Evolutionary conservation across 2,888 invertebrate species (phyloP).

Genomic region (Euspilapteryx auroguttella): DNA sequence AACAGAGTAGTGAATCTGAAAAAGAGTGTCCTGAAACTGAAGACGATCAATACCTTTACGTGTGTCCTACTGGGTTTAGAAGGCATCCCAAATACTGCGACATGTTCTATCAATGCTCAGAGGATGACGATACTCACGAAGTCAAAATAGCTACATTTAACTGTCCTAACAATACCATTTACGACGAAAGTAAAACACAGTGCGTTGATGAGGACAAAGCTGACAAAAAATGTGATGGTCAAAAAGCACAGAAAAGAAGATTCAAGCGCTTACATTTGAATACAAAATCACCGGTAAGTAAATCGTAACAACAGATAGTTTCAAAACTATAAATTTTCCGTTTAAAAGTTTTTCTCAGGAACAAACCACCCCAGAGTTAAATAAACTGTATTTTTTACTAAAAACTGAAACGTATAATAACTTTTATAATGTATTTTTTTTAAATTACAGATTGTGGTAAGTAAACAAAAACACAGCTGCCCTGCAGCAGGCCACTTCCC

Average conservation of each 20-base stretch:
- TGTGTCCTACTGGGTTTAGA: constrained; percentile 82
- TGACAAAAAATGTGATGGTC: constrained; percentile 57
- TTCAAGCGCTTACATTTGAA: constrained; percentile 53
- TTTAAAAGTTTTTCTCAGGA: too few species aligned
- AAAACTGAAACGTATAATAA: too few species aligned
- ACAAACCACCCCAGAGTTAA: too few species aligned
- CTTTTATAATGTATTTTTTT: too few species aligned
- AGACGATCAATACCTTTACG: constrained; percentile 69
- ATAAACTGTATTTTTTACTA: too few species aligned
- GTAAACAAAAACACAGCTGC: constrained; percentile 59
- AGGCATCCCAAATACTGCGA: constrained; percentile 83
- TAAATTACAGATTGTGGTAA: constrained; percentile 68
- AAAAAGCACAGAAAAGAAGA: constrained; percentile 54
- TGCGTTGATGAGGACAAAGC: constrained; percentile 68
- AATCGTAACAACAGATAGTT: not conserved
- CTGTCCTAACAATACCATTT: constrained; percentile 78
- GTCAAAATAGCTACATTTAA: constrained; percentile 73
- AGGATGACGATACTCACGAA: constrained; percentile 65
- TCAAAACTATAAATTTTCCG: too few species aligned
- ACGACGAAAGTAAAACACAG: constrained; percentile 71
- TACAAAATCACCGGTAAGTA: constrained; percentile 63
- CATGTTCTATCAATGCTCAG: constrained; percentile 81
- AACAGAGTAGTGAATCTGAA: constrained; percentile 15
- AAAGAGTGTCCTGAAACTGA: constrained; percentile 61
- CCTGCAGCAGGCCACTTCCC: constrained; percentile 70